phyloP scores from a whole-genome alignment of 2,888 invertebrate species.

The Melanchra persicariae region DNA sequence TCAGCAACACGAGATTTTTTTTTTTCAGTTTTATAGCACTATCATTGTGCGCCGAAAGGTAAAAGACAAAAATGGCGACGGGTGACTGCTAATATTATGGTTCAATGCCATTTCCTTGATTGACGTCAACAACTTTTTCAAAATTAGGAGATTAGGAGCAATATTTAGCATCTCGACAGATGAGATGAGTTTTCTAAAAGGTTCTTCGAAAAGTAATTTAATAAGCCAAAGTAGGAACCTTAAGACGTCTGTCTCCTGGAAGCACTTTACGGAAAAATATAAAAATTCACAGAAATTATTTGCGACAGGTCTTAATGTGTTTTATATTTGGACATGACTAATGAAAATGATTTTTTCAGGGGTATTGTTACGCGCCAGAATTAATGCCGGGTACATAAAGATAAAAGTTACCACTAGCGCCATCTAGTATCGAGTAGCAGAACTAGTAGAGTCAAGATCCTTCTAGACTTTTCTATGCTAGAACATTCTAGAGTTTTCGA shows the following conservation, averaged over 20 bases:
- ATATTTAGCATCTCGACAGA: background rate
- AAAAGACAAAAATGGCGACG: background rate
- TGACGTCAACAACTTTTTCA: background rate
- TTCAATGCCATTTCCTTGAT: conserved; percentile 2
- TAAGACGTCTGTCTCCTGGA: background rate
- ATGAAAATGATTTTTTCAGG: background rate
- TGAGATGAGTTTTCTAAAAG: background rate
- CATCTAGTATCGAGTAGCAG: too few species aligned
- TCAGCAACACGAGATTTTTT: too few species aligned
- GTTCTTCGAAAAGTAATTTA: conserved; percentile 13
- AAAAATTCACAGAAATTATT: conserved; percentile 12
- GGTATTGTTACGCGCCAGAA: too few species aligned
- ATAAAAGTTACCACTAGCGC: too few species aligned
- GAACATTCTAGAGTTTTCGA: too few species aligned
- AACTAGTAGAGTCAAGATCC: too few species aligned
- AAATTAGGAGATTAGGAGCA: background rate
- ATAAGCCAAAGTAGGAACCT: conserved; percentile 9
- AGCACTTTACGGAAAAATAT: conserved; percentile 17
- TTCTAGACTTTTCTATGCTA: too few species aligned
- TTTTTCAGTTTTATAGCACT: too few species aligned
- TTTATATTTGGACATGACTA: conserved; percentile 3
- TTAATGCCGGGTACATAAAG: too few species aligned
- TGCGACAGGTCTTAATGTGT: conserved; percentile 9
- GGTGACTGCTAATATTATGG: background rate
- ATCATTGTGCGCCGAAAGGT: too few species aligned